These are phyloP conservation scores for Colossoma macropomum DNA, from an alignment of 2,113 vertebrate species.

Conservation along the genomic window DNA sequence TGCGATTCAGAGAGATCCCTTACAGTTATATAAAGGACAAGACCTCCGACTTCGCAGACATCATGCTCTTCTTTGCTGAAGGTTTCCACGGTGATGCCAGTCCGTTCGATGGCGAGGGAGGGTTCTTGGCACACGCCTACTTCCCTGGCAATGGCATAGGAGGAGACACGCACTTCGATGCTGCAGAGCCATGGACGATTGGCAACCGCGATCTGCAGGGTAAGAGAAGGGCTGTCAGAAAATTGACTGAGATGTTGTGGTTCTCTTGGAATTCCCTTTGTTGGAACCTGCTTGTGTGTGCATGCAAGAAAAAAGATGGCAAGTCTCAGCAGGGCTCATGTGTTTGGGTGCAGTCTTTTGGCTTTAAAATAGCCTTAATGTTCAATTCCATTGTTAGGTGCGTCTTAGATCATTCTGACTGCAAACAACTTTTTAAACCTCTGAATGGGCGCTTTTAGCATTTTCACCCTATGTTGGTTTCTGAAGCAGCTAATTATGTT, in stretches of 20 bases:
- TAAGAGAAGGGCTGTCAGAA: constrained; percentile 71
- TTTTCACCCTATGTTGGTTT: too few species aligned
- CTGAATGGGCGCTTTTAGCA: too few species aligned
- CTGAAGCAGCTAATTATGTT: too few species aligned
- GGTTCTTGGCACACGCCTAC: constrained; percentile 92
- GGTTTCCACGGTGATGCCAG: constrained; percentile 91
- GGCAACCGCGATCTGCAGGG: constrained; percentile 82
- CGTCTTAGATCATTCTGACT: background rate
- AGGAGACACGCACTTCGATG: constrained; percentile 92
- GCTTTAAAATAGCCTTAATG: background rate
- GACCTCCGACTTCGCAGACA: constrained; percentile 86
- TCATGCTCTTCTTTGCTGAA: constrained; percentile 92
- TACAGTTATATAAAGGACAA: constrained; percentile 85
- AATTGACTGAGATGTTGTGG: background rate
- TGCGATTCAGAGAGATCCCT: constrained; percentile 87
- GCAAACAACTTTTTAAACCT: background rate
- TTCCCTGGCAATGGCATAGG: constrained; percentile 89
- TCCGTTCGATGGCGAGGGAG: constrained; percentile 91
- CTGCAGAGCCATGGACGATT: constrained; percentile 89
- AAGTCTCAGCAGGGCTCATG: constrained; percentile 6
- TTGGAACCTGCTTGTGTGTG: background rate
- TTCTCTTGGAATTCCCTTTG: background rate
- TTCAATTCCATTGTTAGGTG: background rate
- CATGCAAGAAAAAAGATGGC: background rate
- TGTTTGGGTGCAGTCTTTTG: background rate